Evolutionary conservation across 1,140 invertebrate genomes (phyloP), one percentile per base, ranked within the genome.

Genomic region (Nilaparvata lugens): DNA sequence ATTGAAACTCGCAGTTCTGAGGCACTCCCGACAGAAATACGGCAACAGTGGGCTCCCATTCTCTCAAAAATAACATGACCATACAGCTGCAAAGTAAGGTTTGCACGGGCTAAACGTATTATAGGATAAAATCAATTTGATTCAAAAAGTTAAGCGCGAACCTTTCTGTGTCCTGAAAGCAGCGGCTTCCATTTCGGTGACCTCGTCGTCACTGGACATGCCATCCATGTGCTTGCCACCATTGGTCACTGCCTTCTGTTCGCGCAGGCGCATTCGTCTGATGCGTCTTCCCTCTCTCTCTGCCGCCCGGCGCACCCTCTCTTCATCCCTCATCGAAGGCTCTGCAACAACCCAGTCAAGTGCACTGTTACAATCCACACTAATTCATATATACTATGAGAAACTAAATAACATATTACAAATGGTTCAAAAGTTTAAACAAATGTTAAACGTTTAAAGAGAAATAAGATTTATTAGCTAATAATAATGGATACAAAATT

Each of bases 171-270:
- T 58, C 58, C 65, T 68, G 71, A 85, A 86, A 56, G 82, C 80
- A 56, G 83, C 76, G 66, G 85, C 80, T 67, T 91, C 88, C 66
- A 87, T 85, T 73, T 91, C 90, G 1, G 88, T 88, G 69, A 95
- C 86, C 76, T 97, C 94, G 72, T 98, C 94, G 75, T 98, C 95
- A 68, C 92, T 95, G n/a, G 93, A 96, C 81, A 96, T 87, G 1
- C 95, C 95, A 72, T 98, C 94, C 59, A 91, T 82, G 71, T 97
- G 95, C 35, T 81, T 78, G 2, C 75, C 70, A n/a, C 75, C 70
- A n/a, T 73, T 68, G 53, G 74, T 75, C 21, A 76, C 71, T 16
- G 71, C 71, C 60, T 76, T 74, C 14, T 69, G 62, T 73, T 90
- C 87, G 63, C 91, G 75, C 3, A 80, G 81, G 71, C 87, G 79